phyloP scores from a whole-genome alignment of 2,113 vertebrate species.

The Agelaius tricolor region DNA sequence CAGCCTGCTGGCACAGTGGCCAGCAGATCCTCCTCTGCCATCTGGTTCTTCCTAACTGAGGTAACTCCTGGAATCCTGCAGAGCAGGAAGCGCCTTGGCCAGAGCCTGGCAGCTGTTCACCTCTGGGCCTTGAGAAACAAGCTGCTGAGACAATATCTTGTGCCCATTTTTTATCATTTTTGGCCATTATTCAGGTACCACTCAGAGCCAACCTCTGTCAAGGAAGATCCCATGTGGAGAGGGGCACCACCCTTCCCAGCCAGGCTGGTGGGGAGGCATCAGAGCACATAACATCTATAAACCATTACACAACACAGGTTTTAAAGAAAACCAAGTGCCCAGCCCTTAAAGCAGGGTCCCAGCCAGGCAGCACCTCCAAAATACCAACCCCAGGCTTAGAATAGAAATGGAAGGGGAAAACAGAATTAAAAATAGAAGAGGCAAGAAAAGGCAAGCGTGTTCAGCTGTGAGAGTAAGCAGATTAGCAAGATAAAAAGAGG shows the following conservation, averaged over 20 bases:
- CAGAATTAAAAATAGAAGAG: not conserved
- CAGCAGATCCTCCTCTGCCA: not conserved
- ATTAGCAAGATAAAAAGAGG: not conserved
- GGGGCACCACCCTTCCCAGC: not conserved
- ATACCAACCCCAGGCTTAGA: not conserved
- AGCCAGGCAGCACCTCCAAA: not conserved
- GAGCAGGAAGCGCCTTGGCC: not conserved
- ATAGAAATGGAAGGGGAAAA: not conserved
- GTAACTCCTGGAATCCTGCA: not conserved
- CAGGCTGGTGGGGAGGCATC: not conserved
- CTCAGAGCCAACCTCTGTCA: not conserved
- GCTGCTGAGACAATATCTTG: not conserved
- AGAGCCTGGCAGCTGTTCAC: not conserved
- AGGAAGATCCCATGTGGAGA: not conserved
- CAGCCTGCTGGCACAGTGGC: not conserved
- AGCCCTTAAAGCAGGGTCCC: not conserved
- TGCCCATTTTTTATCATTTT: not conserved
- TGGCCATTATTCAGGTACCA: not conserved
- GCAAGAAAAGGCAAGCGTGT: not conserved
- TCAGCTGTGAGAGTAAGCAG: not conserved
- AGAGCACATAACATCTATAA: accelerated
- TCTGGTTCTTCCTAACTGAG: not conserved
- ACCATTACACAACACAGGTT: not conserved
- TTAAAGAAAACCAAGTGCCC: not conserved
- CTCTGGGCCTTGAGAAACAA: not conserved